Evolutionary conservation across 2,888 invertebrate genomes (phyloP), one percentile per base, ranked within the genome.

Genomic region (Adineta ricciae): DNA sequence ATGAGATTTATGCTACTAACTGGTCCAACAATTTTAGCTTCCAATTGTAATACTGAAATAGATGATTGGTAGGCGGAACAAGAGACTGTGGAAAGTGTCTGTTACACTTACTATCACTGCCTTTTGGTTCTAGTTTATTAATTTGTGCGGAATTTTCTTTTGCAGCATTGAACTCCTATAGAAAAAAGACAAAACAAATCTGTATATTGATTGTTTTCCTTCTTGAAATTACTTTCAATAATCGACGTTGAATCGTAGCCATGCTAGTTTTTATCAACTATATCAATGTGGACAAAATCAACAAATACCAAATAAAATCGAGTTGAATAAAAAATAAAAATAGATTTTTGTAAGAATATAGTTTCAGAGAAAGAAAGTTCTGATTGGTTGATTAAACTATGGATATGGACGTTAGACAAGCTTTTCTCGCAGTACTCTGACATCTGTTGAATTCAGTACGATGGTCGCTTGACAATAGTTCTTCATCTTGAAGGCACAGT

Each of bases 51-150:
- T 7, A 64, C 64, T 64, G 11, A 64, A 64, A 64, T 64, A n/a
- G 5, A 11, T 64, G 8, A 46, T 46, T n/a, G n/a, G n/a, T n/a
- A n/a, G n/a, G n/a, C n/a, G 46, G 46, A 46, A 46, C 5, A 8
- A 46, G 46, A 8, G 8, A 8, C 11, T 11, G 11, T 46, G 11
- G n/a, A 54, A 54, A 7, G n/a, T 3, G 32, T 11, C 14, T 64
- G 3, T 16, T 27, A 64, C 11, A 64, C 64, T 64, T 8, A 64
- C 64, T 64, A 14, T 64, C 64, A 32, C 32, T 32, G 27, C 64
- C 64, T 64, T 64, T 64, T 64, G 64, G 64, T 64, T 64, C 64
- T 64, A 64, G 16, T 64, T 64, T 64, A 64, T 64, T 64, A 16
- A 64, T 16, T n/a, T 64, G 64, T 0, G 9, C 64, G 14, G 64